phyloP scores from a whole-genome alignment of 2,797 vertebrate genomes.

The Pelochelys cantorii region DNA sequence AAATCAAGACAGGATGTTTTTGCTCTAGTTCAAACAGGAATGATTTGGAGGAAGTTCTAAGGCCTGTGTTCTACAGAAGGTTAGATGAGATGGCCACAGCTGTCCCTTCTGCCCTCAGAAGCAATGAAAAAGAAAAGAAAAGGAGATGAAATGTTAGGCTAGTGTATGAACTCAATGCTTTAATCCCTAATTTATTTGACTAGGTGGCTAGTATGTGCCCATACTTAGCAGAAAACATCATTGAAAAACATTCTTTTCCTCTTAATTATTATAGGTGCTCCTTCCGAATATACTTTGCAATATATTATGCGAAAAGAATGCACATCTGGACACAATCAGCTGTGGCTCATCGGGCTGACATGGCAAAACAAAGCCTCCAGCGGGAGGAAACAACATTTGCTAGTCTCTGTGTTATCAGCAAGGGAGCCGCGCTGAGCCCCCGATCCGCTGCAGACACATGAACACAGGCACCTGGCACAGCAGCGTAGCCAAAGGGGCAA shows the following conservation, averaged over 20 bases:
- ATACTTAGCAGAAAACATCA: conserved; percentile 65
- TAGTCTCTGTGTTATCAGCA: conserved; percentile 61
- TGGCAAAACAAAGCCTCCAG: conserved; percentile 39
- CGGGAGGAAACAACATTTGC: conserved; percentile 26
- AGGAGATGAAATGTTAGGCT: not conserved
- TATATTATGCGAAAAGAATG: conserved; percentile 62
- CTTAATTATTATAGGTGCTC: conserved; percentile 69
- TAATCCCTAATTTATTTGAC: conserved; percentile 55
- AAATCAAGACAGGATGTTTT: not conserved
- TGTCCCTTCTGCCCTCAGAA: not conserved
- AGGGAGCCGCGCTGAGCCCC: conserved; percentile 53
- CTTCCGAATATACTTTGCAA: conserved; percentile 63
- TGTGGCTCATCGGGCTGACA: conserved; percentile 53
- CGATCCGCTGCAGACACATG: conserved; percentile 57
- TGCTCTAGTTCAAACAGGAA: not conserved
- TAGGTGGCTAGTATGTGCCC: conserved; percentile 23
- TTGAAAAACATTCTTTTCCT: conserved; percentile 64
- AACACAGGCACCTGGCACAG: conserved; percentile 13
- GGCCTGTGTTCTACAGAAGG: not conserved
- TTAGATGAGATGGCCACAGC: not conserved
- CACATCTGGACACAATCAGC: conserved; percentile 69
- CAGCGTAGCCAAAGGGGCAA: not conserved
- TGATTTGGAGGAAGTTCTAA: not conserved
- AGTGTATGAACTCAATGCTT: not conserved
- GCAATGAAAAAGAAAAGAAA: not conserved